Evolutionary conservation across 2,113 vertebrate genomes (phyloP), one percentile per base, ranked within the genome.

Genomic region (Phocoena sinus): DNA sequence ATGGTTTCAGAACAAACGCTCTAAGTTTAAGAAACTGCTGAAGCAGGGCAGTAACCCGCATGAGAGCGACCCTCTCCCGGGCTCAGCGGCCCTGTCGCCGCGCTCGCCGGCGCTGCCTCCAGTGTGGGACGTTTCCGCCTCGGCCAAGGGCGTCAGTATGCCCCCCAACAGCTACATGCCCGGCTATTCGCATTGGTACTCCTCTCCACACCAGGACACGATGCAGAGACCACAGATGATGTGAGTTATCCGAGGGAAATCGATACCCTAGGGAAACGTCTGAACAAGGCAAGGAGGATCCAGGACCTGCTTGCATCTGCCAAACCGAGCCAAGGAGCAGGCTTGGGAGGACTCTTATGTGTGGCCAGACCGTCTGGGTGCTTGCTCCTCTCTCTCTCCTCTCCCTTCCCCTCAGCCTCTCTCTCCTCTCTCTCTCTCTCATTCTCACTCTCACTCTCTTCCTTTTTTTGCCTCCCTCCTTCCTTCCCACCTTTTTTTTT

Each of bases 1-100:
- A 95, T 99, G 99, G 99, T 99, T 99, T 98, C 99, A 99, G 98
- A 99, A 99, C 98, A 99, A 99, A 97, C 99, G 99, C 96, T 99
- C 99, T 98, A 99, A 99, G 98, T 99, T 99, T 98, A 99, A 99
- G 99, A 99, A 99, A 98, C 98, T 99, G 96, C 99, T 99, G 96
- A 99, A 99, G 97, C 99, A 99, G 98, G 99, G 99, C 80, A 97
- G 99, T 96, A 99, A 99, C 97, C 99, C 99, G 4, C 99, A 99
- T 7, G 99, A 99, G 98, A 99, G 97, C 31, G 99, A 99, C 98
- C 99, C 99, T 26, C 98, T 99, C 56, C 99, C 99, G 0, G 99
- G 99, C 65, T 99, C 99, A 2, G 99, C 99, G 68, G 99, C 99
- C 76, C 99, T 99, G 33, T 99, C 99, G 25, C 99, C 99, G 3